Conservation (phyloP, 2,113 vertebrate species). For the Aptenodytes forsteri region DNA sequence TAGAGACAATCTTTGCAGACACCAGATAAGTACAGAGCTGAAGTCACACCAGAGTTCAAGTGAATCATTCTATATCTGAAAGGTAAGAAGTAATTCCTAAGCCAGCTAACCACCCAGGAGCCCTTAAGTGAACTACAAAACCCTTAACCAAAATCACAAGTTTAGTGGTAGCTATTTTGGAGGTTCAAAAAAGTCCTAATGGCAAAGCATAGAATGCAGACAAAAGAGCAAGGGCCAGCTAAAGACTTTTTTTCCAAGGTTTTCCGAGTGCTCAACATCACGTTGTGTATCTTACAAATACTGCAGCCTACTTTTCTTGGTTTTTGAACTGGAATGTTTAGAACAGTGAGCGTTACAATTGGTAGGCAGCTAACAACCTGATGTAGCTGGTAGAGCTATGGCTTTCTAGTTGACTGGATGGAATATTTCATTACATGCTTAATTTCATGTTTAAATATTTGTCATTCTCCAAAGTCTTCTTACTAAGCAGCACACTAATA, state of each 20-base stretch:
- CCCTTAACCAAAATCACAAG: not conserved
- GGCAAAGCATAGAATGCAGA: not conserved
- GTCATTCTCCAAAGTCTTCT: slow-evolving; percentile 3
- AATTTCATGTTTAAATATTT: slow-evolving; percentile 52
- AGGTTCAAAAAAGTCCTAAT: not conserved
- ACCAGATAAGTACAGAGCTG: not conserved
- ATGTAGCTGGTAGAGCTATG: not conserved
- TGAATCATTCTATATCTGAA: slow-evolving; percentile 49
- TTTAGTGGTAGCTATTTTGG: not conserved
- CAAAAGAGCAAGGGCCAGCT: not conserved
- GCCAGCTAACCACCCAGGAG: slow-evolving; percentile 19
- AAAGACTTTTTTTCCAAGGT: not conserved
- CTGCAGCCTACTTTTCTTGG: not conserved
- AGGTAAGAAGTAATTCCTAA: slow-evolving; percentile 53
- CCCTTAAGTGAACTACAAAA: slow-evolving; percentile 25
- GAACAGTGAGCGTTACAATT: not conserved
- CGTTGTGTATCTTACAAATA: not conserved
- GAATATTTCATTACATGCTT: slow-evolving; percentile 37
- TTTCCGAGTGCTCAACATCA: not conserved
- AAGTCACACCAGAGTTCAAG: slow-evolving; percentile 37
- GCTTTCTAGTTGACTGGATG: slow-evolving; percentile 20
- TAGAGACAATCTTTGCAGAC: not conserved
- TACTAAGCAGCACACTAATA: not conserved
- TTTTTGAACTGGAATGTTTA: not conserved
- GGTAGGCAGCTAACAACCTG: not conserved